A percentile compares a stretch with the other conserved stretches of the same genome.
Conservation (phyloP, 2,888 invertebrate genomes). For the Nycteola revayana region DNA sequence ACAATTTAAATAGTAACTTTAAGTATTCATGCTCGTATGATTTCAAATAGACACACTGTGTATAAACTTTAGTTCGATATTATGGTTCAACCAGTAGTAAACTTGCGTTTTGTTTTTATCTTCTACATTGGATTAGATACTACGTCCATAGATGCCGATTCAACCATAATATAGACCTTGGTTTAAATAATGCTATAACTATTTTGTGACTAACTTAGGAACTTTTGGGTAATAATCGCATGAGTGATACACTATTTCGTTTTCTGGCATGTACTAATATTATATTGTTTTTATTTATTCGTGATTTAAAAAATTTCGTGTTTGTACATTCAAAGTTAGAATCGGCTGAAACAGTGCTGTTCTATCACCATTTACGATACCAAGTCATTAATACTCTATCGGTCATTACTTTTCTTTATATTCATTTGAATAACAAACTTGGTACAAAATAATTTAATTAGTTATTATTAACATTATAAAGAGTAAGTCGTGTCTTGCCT, state of each 20-base stretch:
- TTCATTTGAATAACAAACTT: constrained; percentile 10
- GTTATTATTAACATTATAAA: constrained; percentile 17
- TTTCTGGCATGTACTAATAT: constrained; percentile 34
- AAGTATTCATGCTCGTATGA: constrained; percentile 17
- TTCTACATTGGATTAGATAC: too few relatives aligned
- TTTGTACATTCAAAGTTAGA: not conserved
- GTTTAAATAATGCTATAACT: constrained; percentile 16
- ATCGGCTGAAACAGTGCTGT: not conserved
- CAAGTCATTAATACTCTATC: constrained; percentile 11
- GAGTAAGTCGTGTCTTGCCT: constrained; percentile 31
- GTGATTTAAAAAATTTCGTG: not conserved
- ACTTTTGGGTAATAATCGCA: constrained; percentile 30
- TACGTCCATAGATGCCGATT: too few relatives aligned
- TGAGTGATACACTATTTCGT: constrained; percentile 21
- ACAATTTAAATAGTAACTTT: constrained; percentile 16
- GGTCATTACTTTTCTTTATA: not conserved
- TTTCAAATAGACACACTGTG: constrained; percentile 12
- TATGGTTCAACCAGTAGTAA: too few relatives aligned
- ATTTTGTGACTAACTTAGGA: constrained; percentile 30
- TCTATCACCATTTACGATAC: constrained; percentile 3
- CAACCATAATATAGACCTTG: too few relatives aligned
- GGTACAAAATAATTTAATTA: constrained; percentile 23
- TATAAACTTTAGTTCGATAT: too few relatives aligned
- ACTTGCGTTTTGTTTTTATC: too few relatives aligned
- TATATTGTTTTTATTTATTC: constrained; percentile 7